Percentiles rank a stretch among this genome's conserved stretches.
Evolutionary conservation across 2,797 vertebrate genomes (phyloP).

Genomic region (Yasuhikotakia modesta): DNA sequence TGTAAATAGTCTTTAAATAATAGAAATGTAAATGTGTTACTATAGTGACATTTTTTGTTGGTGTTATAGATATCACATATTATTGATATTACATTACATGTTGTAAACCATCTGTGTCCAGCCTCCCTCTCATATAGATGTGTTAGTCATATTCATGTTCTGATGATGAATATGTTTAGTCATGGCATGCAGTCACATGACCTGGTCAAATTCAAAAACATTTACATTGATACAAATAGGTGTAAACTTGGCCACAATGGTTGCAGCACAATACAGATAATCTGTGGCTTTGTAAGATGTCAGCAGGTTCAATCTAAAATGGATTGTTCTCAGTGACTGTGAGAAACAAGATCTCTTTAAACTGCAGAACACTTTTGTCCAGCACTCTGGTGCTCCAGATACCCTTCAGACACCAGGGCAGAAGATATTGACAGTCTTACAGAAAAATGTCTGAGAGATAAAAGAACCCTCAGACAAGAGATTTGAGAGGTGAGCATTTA

Average conservation of each 20-base stretch:
- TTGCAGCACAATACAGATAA: background rate
- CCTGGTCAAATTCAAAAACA: too few relatives aligned
- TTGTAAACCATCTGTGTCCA: too few relatives aligned
- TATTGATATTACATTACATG: too few relatives aligned
- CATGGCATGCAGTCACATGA: too few relatives aligned
- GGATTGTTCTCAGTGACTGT: background rate
- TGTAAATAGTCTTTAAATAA: too few relatives aligned
- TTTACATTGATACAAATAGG: background rate
- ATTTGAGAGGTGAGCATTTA: background rate
- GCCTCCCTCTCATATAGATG: too few relatives aligned
- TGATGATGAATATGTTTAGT: too few relatives aligned
- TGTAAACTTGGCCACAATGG: too few relatives aligned
- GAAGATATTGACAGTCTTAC: conserved; percentile 1
- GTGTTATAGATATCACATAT: too few relatives aligned
- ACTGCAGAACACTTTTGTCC: conserved; percentile 32
- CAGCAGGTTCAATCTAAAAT: conserved; percentile 3
- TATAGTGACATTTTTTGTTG: too few relatives aligned
- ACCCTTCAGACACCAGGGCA: conserved; percentile 16
- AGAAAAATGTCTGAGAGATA: conserved; percentile 3
- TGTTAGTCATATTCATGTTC: too few relatives aligned
- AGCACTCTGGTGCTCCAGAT: background rate
- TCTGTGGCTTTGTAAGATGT: background rate
- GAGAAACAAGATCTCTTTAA: conserved; percentile 2
- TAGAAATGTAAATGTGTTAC: too few relatives aligned
- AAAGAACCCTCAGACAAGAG: conserved; percentile 17